A percentile compares a stretch with the other conserved stretches of the same genome.
Evolutionary conservation across 2,797 vertebrate species (phyloP).

Genomic region (Salarias fasciatus): DNA sequence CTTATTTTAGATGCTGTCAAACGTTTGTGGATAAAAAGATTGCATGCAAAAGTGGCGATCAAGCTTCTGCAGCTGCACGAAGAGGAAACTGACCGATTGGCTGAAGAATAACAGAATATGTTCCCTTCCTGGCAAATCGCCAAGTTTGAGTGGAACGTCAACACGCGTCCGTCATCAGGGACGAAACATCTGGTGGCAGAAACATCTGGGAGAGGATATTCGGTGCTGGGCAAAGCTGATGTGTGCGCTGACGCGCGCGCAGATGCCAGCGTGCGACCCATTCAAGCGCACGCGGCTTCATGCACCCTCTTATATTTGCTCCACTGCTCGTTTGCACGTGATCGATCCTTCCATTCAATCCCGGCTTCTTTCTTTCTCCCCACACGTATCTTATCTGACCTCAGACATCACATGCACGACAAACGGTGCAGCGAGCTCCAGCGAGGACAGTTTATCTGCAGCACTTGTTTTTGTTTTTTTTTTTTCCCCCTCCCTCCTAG

Average conservation of each 20-base stretch:
- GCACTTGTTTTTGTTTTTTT: constrained; percentile 3
- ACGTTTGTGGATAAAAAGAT: background rate
- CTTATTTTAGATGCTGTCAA: background rate
- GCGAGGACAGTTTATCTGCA: constrained; percentile 35
- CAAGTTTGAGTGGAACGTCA: background rate
- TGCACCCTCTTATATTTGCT: too few species aligned
- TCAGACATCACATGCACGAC: constrained; percentile 8
- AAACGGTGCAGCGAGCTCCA: constrained; percentile 8
- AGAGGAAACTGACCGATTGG: background rate
- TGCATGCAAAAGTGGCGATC: background rate
- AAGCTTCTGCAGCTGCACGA: too few species aligned
- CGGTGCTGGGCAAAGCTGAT: too few species aligned
- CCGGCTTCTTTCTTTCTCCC: too few species aligned
- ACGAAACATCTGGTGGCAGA: background rate
- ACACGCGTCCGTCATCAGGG: background rate
- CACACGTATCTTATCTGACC: constrained; percentile 35
- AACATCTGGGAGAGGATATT: constrained; percentile 29
- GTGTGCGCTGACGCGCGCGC: too few species aligned
- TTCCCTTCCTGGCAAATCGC: background rate
- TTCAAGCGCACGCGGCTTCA: too few species aligned
- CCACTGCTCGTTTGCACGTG: too few species aligned
- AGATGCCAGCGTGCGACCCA: too few species aligned
- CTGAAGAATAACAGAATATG: background rate
- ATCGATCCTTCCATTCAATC: constrained; percentile 10
- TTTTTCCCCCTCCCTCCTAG: background rate